Conservation (phyloP, 2,888 invertebrate genomes). For the Diarsia brunnea region DNA sequence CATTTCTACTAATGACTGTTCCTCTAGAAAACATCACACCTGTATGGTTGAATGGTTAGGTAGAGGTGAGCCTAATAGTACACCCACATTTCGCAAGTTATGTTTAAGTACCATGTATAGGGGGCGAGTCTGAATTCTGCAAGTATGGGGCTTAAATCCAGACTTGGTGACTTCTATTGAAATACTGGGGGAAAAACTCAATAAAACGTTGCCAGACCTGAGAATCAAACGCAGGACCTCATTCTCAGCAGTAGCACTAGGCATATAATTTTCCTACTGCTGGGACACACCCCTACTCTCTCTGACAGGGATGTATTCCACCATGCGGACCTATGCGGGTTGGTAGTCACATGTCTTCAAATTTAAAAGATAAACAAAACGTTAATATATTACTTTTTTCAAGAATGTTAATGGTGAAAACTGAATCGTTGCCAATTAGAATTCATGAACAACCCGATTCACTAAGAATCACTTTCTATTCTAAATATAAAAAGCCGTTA, state of each 20-base stretch:
- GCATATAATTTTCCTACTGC: background rate
- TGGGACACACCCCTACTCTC: background rate
- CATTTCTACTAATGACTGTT: background rate
- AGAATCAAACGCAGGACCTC: background rate
- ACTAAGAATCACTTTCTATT: slow-evolving; percentile 32
- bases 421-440: slow-evolving; percentile 52
- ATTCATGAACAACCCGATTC: slow-evolving; percentile 24
- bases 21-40: background rate
- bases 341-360: background rate
- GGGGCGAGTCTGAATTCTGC: background rate
- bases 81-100: background rate
- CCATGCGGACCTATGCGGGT: no score
- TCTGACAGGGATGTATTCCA: background rate
- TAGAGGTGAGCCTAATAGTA: background rate
- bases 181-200: background rate
- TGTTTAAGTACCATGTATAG: background rate
- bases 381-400: slow-evolving; percentile 3
- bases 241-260: background rate
- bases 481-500: slow-evolving; percentile 18
- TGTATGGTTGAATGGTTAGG: background rate
- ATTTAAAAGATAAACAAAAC: slow-evolving; percentile 14
- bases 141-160: background rate
- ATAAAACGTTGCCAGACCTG: background rate
- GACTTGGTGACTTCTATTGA: background rate
- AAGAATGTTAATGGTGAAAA: slow-evolving; percentile 13